A percentile compares a stretch with the other conserved stretches of the same genome.
These are phyloP conservation scores for Pogonomyrmex barbatus DNA, from an alignment of 1,140 invertebrate species.

Conservation along the genomic window DNA sequence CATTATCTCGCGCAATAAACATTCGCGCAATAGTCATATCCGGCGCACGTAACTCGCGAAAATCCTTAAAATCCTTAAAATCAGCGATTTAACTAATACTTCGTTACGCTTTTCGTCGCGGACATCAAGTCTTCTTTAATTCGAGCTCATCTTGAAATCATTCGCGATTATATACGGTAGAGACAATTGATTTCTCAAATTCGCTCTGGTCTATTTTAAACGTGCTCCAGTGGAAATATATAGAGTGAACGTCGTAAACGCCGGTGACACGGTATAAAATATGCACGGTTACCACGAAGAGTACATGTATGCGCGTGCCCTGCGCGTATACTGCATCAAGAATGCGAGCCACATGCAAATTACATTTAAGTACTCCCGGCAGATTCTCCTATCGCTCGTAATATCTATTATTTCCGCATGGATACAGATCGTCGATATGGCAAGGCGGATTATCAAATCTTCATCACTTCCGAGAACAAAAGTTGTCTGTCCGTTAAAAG, in stretches of 20 bases:
- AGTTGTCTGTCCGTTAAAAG: not conserved
- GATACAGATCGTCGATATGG: conserved; percentile 9
- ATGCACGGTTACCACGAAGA: conserved; percentile 27
- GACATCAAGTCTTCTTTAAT: not conserved
- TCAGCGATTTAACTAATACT: not conserved
- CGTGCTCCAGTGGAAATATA: conserved; percentile 35
- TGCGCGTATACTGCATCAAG: conserved; percentile 24
- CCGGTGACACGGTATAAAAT: conserved; percentile 36
- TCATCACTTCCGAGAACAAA: not conserved
- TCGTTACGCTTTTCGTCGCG: conserved; percentile 8
- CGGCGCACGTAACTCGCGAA: not conserved
- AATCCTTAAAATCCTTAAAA: not conserved
- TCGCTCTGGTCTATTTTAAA: conserved; percentile 22
- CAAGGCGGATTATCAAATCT: not conserved
- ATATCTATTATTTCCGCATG: not conserved
- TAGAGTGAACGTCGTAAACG: conserved; percentile 52
- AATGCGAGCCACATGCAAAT: conserved; percentile 15
- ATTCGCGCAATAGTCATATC: conserved; percentile 3
- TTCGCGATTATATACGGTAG: not conserved
- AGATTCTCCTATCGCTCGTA: not conserved
- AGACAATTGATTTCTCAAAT: not conserved
- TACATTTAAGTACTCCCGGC: not conserved
- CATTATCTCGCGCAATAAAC: conserved; percentile 47
- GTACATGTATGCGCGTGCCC: conserved; percentile 6
- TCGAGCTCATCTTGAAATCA: not conserved